These are phyloP conservation scores for Teleiodes luculella DNA, from an alignment of 2,888 invertebrate species.

Conservation along the genomic window DNA sequence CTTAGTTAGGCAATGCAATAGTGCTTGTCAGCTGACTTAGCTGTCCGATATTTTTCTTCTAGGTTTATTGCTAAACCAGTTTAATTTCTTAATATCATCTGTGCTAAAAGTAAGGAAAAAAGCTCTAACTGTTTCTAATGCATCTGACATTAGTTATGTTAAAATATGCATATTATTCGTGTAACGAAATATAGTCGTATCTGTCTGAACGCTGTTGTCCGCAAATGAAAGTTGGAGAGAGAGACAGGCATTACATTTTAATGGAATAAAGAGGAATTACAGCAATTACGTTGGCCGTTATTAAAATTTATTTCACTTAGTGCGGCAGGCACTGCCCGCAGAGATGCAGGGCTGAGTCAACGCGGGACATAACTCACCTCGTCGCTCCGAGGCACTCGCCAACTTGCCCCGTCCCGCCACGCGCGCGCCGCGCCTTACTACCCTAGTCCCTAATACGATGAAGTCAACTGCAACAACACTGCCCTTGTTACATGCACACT, in stretches of 20 bases:
- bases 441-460: no score
- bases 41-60: conserved; percentile 22
- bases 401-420: not conserved
- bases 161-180: no score
- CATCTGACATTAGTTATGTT: no score
- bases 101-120: no score
- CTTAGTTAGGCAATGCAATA: conserved; percentile 6
- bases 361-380: conserved; percentile 8
- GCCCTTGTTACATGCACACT: not conserved
- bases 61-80: conserved; percentile 22
- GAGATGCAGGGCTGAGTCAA: conserved; percentile 11
- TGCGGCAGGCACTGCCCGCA: conserved; percentile 12
- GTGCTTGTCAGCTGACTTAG: conserved; percentile 19
- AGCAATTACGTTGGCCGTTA: conserved; percentile 25
- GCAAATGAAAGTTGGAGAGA: conserved; percentile 5
- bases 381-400: not conserved
- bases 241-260: conserved; percentile 8
- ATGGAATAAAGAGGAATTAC: conserved; percentile 15
- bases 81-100: no score
- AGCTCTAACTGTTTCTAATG: no score
- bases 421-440: not conserved
- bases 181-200: not conserved
- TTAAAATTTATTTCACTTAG: conserved; percentile 25
- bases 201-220: not conserved
- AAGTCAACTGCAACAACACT: not conserved